A percentile compares a stretch with the other conserved stretches of the same genome.
Conservation (phyloP, 2,888 invertebrate species). For the Junonia oenone region DNA sequence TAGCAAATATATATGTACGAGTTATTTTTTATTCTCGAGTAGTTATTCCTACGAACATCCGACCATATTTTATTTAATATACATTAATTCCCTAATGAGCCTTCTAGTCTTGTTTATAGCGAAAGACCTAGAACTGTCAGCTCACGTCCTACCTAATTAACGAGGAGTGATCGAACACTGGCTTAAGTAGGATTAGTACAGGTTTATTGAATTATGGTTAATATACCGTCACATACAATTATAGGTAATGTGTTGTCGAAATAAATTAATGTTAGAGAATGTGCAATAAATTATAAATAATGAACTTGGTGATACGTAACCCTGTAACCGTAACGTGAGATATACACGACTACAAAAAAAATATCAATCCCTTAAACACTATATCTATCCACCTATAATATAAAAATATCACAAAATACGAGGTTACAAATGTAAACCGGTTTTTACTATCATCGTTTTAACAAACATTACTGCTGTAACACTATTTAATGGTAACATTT, state of each 20-base stretch:
- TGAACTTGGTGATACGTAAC: too few relatives aligned
- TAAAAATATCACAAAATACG: not conserved
- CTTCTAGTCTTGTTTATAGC: not conserved
- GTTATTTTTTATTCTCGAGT: not conserved
- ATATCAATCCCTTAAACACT: too few relatives aligned
- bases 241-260: not conserved
- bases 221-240: not conserved
- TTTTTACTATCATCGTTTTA: not conserved
- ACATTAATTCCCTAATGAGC: not conserved
- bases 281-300: not conserved
- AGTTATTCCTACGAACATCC: not conserved
- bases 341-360: too few relatives aligned
- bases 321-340: too few relatives aligned
- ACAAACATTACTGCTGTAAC: slow-evolving; percentile 8
- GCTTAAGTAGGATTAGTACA: slow-evolving; percentile 3
- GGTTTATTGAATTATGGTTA: slow-evolving; percentile 8
- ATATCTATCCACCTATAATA: too few relatives aligned
- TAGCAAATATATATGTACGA: too few relatives aligned
- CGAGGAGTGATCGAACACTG: slow-evolving; percentile 9
- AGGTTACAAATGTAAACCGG: not conserved
- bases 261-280: not conserved
- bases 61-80: not conserved
- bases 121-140: slow-evolving; percentile 2
- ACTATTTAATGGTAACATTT: slow-evolving; percentile 21
- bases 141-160: slow-evolving; percentile 3